These are phyloP conservation scores for Sporophila hypoxantha DNA, from an alignment of 2,113 vertebrate genomes.

Conservation along the genomic window DNA sequence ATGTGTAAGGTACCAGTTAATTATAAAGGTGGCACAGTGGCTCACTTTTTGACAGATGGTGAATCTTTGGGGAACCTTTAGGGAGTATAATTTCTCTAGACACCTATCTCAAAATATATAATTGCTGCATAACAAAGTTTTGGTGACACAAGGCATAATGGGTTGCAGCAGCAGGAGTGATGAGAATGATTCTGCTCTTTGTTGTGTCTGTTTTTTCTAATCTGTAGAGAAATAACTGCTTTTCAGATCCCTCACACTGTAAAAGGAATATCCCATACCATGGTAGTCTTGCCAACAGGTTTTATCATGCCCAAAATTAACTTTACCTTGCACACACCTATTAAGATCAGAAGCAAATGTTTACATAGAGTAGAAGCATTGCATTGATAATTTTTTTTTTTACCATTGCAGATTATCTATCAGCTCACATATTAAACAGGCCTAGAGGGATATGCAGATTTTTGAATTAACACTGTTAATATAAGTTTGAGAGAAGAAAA, in stretches of 20 bases:
- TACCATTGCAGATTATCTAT: background rate
- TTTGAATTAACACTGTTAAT: background rate
- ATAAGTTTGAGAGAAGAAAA: background rate
- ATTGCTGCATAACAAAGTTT: conserved; percentile 26
- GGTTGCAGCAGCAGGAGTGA: background rate
- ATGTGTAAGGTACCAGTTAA: conserved; percentile 69
- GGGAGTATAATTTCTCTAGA: conserved; percentile 46
- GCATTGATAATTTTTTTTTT: background rate
- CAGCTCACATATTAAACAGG: background rate
- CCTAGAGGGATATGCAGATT: background rate
- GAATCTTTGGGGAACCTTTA: conserved; percentile 64
- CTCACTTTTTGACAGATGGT: conserved; percentile 73
- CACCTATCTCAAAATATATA: conserved; percentile 58
- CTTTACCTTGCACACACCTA: background rate
- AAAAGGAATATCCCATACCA: background rate
- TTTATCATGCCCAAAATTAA: background rate
- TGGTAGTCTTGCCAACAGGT: background rate
- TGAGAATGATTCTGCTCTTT: background rate
- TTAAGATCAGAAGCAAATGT: background rate
- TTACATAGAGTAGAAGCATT: background rate
- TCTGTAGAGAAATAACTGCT: background rate
- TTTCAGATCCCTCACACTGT: background rate
- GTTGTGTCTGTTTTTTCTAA: background rate
- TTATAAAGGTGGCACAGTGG: conserved; percentile 72
- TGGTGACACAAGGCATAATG: background rate